A percentile compares a stretch with the other conserved stretches of the same genome.
phyloP scores from a whole-genome alignment of 2,113 vertebrate genomes.

The Macaca mulatta region DNA sequence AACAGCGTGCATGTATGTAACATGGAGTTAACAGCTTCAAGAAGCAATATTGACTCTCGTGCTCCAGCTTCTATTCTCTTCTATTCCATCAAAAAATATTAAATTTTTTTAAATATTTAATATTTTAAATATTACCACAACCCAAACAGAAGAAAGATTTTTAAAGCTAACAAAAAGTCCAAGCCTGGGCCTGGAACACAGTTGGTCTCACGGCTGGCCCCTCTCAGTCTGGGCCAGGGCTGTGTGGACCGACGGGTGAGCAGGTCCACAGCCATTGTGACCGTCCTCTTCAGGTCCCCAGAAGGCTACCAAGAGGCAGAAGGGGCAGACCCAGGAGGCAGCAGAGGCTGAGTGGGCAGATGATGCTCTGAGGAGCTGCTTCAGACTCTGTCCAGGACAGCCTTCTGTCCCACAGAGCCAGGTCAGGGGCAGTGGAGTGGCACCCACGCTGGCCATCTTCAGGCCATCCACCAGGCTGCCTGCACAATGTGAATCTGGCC shows the following conservation, averaged over 20 bases:
- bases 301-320: no score
- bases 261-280: accelerated
- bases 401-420: no score
- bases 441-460: accelerated
- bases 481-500: not conserved
- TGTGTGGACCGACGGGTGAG: not conserved
- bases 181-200: accelerated
- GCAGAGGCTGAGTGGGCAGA: not conserved
- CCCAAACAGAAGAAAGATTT: not conserved
- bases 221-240: accelerated
- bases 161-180: not conserved
- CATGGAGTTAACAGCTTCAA: not conserved
- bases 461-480: not conserved
- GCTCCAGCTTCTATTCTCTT: not conserved
- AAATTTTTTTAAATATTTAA: not conserved
- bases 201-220: accelerated
- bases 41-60: not conserved
- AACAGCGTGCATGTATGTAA: not conserved
- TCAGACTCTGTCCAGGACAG: not conserved
- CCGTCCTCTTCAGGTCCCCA: not conserved
- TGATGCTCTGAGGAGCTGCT: accelerated
- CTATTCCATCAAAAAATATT: not conserved
- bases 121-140: not conserved
- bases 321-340: not conserved
- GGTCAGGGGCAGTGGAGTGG: accelerated